phyloP scores from a whole-genome alignment of 2,113 vertebrate genomes.

The Hyperopisus bebe region DNA sequence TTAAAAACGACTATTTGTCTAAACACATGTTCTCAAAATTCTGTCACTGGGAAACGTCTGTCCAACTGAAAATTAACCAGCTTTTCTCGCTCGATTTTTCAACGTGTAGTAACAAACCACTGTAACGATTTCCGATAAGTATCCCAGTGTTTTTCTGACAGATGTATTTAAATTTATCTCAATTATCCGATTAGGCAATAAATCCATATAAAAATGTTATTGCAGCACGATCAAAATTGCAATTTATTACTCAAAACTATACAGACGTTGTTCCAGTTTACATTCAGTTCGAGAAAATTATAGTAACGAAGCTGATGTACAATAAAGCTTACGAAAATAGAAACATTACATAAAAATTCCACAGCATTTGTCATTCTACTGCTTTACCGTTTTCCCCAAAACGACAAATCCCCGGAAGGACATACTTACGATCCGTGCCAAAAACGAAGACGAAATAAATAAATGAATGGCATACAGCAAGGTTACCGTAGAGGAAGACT shows the following conservation, averaged over 20 bases:
- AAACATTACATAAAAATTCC: not conserved
- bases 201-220: not conserved
- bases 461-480: not conserved
- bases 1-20: not conserved
- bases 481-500: not conserved
- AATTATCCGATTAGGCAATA: not conserved
- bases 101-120: not conserved
- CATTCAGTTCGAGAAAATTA: not conserved
- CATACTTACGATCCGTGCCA: not conserved
- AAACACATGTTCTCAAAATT: not conserved
- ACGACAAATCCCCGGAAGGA: not conserved
- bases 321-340: not conserved
- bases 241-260: not conserved
- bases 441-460: not conserved
- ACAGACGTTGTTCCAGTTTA: not conserved
- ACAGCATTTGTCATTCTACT: not conserved
- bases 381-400: not conserved
- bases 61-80: not conserved
- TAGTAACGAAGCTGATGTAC: not conserved
- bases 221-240: not conserved
- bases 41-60: not conserved
- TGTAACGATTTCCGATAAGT: not conserved
- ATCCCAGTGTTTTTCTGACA: not conserved
- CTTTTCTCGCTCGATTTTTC: not conserved
- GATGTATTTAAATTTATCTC: not conserved